phyloP scores from a whole-genome alignment of 2,888 invertebrate genomes.

The Drosophila aldrichi region DNA sequence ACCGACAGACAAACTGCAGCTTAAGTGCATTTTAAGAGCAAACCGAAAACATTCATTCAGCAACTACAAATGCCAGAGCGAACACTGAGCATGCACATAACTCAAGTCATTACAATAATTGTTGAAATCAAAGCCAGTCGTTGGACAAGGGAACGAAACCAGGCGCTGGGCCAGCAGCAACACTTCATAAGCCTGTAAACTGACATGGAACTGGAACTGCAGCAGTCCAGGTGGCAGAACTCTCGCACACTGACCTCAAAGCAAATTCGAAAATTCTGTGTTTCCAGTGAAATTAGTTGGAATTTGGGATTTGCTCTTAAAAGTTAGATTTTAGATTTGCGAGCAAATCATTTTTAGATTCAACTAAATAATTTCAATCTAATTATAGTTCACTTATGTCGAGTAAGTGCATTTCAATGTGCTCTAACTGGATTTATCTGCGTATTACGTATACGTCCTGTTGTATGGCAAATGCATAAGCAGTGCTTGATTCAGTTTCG shows the following conservation, averaged over 20 bases:
- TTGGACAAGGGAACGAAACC: conserved; percentile 32
- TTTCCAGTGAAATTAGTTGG: neutral
- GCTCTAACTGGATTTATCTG: conserved; percentile 6
- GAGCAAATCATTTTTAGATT: neutral
- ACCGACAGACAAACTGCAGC: conserved; percentile 17
- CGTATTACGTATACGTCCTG: conserved; percentile 38
- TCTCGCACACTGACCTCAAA: conserved; percentile 9
- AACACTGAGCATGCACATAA: conserved; percentile 45
- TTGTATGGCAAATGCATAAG: conserved; percentile 35
- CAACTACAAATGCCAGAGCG: conserved; percentile 40
- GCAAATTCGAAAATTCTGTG: neutral
- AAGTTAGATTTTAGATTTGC: neutral
- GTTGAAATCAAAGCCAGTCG: conserved; percentile 52
- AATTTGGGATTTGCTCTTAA: neutral
- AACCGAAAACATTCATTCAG: conserved; percentile 32
- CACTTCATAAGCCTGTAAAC: neutral
- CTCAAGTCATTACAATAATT: conserved; percentile 74
- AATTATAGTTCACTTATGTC: conserved; percentile 1
- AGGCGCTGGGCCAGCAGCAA: neutral
- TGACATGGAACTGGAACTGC: no score
- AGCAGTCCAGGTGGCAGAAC: neutral
- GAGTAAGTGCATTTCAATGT: conserved; percentile 11
- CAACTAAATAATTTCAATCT: neutral
- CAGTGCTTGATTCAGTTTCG: conserved; percentile 18
- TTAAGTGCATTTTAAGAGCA: conserved; percentile 68